phyloP scores from a whole-genome alignment of 2,113 vertebrate genomes.

The Atrichornis clamosus region DNA sequence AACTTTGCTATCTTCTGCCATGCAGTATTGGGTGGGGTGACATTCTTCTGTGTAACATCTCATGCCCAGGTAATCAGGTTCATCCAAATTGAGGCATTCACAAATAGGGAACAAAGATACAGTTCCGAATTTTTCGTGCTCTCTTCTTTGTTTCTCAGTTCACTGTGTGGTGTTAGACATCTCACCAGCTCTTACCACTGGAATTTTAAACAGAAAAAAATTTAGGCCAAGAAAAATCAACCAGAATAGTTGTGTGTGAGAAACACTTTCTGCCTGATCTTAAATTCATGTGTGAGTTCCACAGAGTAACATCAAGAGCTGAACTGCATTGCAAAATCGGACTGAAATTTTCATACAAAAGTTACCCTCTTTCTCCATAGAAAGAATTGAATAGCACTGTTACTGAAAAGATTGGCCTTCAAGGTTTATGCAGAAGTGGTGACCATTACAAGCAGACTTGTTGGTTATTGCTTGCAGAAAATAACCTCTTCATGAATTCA shows the following conservation, averaged over 20 bases:
- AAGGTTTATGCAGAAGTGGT: neutral
- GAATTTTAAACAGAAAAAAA: neutral
- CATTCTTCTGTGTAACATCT: neutral
- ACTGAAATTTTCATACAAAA: neutral
- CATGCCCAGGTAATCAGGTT: constrained; percentile 17
- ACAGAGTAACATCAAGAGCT: neutral
- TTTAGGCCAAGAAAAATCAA: neutral
- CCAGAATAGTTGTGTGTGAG: neutral
- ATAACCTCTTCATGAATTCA: neutral
- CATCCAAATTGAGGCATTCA: neutral
- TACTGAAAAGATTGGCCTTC: neutral
- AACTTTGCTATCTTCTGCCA: neutral
- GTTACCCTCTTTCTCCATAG: neutral
- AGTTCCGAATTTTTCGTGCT: neutral
- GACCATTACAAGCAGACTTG: neutral
- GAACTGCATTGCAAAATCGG: neutral
- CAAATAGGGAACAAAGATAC: constrained; percentile 1
- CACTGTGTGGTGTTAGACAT: neutral
- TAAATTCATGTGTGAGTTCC: neutral
- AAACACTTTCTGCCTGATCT: neutral
- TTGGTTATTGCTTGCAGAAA: neutral
- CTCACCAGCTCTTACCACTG: neutral
- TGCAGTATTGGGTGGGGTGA: constrained; percentile 7
- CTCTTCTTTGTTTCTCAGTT: neutral
- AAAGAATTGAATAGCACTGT: neutral